Conservation (phyloP, 2,113 vertebrate genomes). For the Syrrhaptes paradoxus region DNA sequence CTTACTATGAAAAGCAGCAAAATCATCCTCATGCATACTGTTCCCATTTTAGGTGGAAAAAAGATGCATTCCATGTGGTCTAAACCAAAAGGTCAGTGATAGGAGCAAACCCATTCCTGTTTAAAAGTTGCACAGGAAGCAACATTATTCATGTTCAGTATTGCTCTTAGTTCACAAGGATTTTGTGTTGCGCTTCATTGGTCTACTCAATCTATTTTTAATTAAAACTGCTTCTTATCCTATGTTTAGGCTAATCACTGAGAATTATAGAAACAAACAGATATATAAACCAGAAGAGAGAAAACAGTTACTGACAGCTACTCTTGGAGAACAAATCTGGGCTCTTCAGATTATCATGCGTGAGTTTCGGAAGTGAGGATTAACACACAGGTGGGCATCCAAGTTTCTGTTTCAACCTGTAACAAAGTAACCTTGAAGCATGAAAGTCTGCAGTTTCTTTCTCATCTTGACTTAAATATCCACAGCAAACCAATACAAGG, state of each 20-base stretch:
- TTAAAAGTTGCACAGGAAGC: neutral
- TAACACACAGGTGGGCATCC: neutral
- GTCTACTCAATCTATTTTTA: slow-evolving; percentile 65
- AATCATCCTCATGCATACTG: neutral
- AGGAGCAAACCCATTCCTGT: neutral
- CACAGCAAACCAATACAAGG: neutral
- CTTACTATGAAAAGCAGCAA: neutral
- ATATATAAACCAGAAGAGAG: neutral
- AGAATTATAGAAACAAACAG: slow-evolving; percentile 25
- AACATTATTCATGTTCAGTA: neutral
- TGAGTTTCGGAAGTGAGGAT: neutral
- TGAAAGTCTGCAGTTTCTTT: neutral
- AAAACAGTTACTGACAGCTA: slow-evolving; percentile 44
- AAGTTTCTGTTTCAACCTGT: neutral
- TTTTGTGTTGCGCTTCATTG: slow-evolving; percentile 18
- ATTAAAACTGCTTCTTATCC: slow-evolving; percentile 63
- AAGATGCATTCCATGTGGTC: neutral
- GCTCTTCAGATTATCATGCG: neutral
- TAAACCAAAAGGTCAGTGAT: neutral
- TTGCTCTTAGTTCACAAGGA: neutral
- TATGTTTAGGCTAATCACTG: slow-evolving; percentile 61
- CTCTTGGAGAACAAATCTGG: neutral
- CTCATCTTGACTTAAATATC: neutral
- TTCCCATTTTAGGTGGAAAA: neutral
- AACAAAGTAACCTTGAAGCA: neutral